Evolutionary conservation across 1,140 invertebrate genomes (phyloP), one percentile per base, ranked within the genome.

Genomic region (Ips typographus): DNA sequence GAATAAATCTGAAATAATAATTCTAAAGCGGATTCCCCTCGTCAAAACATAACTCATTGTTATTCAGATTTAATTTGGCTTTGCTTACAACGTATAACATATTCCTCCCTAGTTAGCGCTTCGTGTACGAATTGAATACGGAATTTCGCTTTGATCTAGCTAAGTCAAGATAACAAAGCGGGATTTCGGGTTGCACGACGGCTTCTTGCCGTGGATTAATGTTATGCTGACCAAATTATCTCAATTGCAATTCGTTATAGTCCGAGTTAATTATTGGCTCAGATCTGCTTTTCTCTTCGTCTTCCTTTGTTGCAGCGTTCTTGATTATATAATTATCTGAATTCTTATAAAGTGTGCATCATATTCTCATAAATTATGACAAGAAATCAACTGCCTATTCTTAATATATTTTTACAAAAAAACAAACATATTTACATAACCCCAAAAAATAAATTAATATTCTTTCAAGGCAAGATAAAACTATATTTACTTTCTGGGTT

Each of bases 1-100:
- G 22, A 22, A 22, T 22, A 22, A 22, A 22, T 22, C 22, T 22
- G 22, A 22, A 22, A 47, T 47, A 59, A 59, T 59, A 42, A 42
- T 64, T 64, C 53, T n/a, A 64, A 64, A 64, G 61, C 38, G 40
- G 41, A 22, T 22, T 22, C 22, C 47, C 64, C 43, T 66, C 55
- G 41, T 66, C 53, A 66, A 57, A 53, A 49, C 36, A 58, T 58
- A 57, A 49, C 64, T 66, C 64, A 58, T 66, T 66, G 55, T 58
- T 66, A 66, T 66, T 66, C 64, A 66, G 43, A 66, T 66, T 66
- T 66, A 66, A 57, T 66, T 66, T 66, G 38, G 53, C 64, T 66
- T 58, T 58, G 55, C 43, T 58, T 47, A 66, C 64, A 58, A 66
- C 40, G 64, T 66, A 66, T 66, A 66, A 66, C 37, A 47, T 57